A percentile compares a stretch with the other conserved stretches of the same genome.
Conservation (phyloP, 2,113 vertebrate genomes). For the Oryzias javanicus region DNA sequence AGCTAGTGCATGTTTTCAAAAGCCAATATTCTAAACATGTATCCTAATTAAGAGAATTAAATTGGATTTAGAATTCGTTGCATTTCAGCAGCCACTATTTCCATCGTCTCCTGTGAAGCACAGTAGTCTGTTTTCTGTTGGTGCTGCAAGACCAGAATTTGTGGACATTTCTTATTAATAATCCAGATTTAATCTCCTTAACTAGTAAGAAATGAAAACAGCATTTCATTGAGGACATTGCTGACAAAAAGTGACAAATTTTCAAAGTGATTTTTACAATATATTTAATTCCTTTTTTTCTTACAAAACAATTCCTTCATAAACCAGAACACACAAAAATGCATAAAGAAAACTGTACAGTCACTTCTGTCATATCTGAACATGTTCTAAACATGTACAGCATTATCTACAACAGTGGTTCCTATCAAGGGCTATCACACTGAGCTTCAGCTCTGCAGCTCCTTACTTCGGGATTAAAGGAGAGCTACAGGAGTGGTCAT, state of each 20-base stretch:
- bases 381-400: slow-evolving; percentile 76
- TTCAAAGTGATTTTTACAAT: slow-evolving; percentile 58
- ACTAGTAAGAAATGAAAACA: too few relatives aligned
- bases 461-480: slow-evolving; percentile 37
- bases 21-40: too few relatives aligned
- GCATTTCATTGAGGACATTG: not conserved
- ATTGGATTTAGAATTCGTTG: too few relatives aligned
- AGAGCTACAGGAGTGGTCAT: slow-evolving; percentile 50
- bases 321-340: slow-evolving; percentile 79
- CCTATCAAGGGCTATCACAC: slow-evolving; percentile 71
- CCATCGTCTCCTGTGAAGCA: too few relatives aligned
- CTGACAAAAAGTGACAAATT: not conserved
- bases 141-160: too few relatives aligned
- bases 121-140: too few relatives aligned
- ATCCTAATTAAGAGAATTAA: too few relatives aligned
- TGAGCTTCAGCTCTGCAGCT: slow-evolving; percentile 61
- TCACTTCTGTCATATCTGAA: slow-evolving; percentile 68
- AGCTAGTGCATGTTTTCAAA: too few relatives aligned
- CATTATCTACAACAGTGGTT: slow-evolving; percentile 78
- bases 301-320: slow-evolving; percentile 77
- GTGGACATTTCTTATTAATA: too few relatives aligned
- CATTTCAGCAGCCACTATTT: too few relatives aligned
- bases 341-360: slow-evolving; percentile 79
- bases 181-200: too few relatives aligned
- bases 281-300: slow-evolving; percentile 74